A percentile compares a stretch with the other conserved stretches of the same genome.
These are phyloP conservation scores for Sebastes elongatus DNA, from an alignment of 2,797 vertebrate genomes.

Conservation along the genomic window DNA sequence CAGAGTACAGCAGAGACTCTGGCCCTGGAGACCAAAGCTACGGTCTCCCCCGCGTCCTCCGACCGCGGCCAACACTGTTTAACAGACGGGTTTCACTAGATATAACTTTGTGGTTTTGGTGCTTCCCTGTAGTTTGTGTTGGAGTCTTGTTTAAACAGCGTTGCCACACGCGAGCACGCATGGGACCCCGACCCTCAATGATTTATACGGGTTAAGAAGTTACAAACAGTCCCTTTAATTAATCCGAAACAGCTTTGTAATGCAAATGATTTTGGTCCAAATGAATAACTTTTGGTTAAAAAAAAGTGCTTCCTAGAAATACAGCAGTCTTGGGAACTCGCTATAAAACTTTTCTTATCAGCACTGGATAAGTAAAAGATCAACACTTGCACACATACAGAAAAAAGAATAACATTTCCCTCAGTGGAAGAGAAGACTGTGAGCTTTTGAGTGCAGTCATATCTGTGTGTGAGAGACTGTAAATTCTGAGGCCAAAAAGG, in stretches of 20 bases:
- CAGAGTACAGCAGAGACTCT: too few species aligned
- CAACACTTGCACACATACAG: neutral
- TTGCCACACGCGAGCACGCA: too few species aligned
- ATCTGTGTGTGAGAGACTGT: neutral
- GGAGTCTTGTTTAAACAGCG: too few species aligned
- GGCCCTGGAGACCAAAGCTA: too few species aligned
- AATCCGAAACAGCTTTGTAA: neutral
- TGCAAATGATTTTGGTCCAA: neutral
- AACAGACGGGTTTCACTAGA: too few species aligned
- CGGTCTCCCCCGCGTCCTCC: too few species aligned
- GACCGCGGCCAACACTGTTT: too few species aligned
- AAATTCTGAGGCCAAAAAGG: slow-evolving; percentile 71
- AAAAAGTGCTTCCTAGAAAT: neutral
- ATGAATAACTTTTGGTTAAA: neutral
- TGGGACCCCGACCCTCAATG: too few species aligned
- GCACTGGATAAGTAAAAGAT: neutral
- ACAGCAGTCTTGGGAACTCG: neutral
- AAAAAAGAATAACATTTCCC: slow-evolving; percentile 6
- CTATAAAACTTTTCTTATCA: slow-evolving; percentile 28
- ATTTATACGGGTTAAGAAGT: too few species aligned
- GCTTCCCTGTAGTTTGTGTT: too few species aligned
- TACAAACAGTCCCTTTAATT: neutral
- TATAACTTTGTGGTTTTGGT: too few species aligned
- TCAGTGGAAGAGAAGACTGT: neutral
- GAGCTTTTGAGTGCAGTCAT: neutral